Evolutionary conservation across 2,797 vertebrate genomes (phyloP).

Genomic region (Triplophysa bombifrons): DNA sequence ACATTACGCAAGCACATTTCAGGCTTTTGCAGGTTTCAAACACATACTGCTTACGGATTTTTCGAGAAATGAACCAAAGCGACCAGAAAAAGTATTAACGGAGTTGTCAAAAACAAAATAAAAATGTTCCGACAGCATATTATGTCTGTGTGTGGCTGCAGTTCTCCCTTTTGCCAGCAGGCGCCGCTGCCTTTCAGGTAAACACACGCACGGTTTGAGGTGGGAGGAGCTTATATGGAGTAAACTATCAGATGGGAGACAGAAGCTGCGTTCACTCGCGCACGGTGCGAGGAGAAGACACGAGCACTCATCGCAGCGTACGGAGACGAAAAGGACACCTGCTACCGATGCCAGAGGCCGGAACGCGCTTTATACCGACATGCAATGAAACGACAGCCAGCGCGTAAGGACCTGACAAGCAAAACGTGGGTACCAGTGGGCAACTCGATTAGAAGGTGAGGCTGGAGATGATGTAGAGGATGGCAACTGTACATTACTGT

Average conservation of each 20-base stretch:
- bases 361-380: conserved; percentile 49
- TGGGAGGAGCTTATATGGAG: conserved; percentile 78
- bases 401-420: conserved; percentile 67
- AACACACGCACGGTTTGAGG: conserved; percentile 54
- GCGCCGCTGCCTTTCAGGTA: conserved; percentile 69
- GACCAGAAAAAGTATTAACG: too few relatives aligned
- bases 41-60: too few relatives aligned
- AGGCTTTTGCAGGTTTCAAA: too few relatives aligned
- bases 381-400: conserved; percentile 67
- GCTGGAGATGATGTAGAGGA: conserved; percentile 44
- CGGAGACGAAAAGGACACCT: conserved; percentile 54
- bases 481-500: conserved; percentile 9
- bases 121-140: not conserved
- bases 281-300: conserved; percentile 60
- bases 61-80: too few relatives aligned
- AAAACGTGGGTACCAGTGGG: conserved; percentile 59
- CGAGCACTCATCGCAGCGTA: conserved; percentile 50
- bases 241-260: conserved; percentile 79
- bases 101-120: too few relatives aligned
- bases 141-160: conserved; percentile 31
- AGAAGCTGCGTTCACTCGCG: conserved; percentile 67
- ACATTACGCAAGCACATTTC: too few relatives aligned
- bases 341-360: conserved; percentile 45
- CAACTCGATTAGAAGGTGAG: conserved; percentile 71
- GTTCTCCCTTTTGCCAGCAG: conserved; percentile 51